A percentile compares a stretch with the other conserved stretches of the same genome.
phyloP scores from a whole-genome alignment of 2,113 vertebrate species.

The Cyrtonyx montezumae region DNA sequence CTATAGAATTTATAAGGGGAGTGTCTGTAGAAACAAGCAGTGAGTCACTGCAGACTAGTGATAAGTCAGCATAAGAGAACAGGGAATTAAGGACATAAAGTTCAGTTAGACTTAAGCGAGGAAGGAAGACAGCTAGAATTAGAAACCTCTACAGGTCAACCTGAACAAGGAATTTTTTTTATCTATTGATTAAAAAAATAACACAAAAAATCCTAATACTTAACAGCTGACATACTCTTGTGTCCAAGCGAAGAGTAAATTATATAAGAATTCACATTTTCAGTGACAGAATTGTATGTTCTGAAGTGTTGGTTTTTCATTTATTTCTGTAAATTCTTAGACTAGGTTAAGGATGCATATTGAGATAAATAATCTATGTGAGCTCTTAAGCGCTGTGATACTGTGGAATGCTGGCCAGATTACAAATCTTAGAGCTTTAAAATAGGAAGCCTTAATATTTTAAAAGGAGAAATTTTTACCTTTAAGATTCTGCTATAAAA shows the following conservation, averaged over 20 bases:
- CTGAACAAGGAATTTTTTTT: not conserved
- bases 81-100: not conserved
- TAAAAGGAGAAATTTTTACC: not conserved
- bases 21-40: slow-evolving; percentile 15
- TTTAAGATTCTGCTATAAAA: not conserved
- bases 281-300: not conserved
- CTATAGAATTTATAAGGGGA: not conserved
- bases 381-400: not conserved
- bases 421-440: not conserved
- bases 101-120: not conserved
- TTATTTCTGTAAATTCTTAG: not conserved
- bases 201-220: not conserved
- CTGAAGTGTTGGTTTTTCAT: not conserved
- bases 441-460: not conserved
- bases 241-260: not conserved
- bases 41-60: not conserved
- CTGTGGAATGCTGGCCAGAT: not conserved
- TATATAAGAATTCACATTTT: not conserved
- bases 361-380: not conserved
- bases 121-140: not conserved
- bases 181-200: not conserved
- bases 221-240: not conserved
- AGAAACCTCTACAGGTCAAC: not conserved
- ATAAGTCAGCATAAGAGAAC: not conserved
- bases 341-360: not conserved